phyloP scores from a whole-genome alignment of 1,140 invertebrate species.

The Drosophila funebris region DNA sequence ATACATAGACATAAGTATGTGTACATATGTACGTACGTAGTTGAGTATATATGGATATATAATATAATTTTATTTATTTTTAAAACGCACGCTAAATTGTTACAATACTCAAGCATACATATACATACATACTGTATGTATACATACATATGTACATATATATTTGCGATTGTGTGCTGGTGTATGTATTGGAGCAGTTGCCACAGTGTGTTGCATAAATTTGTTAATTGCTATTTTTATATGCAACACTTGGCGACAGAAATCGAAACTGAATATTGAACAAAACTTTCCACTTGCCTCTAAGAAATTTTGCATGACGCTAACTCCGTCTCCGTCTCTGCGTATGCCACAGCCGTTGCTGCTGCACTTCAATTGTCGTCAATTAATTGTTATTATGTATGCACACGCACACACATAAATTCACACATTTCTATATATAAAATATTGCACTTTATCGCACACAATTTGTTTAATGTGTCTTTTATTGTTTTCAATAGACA shows the following conservation, averaged over 20 bases:
- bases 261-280: slow-evolving; percentile 57
- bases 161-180: background rate
- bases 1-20: background rate
- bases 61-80: slow-evolving; percentile 37
- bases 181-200: slow-evolving; percentile 17
- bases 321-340: background rate
- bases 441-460: slow-evolving; percentile 30
- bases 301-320: slow-evolving; percentile 54
- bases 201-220: slow-evolving; percentile 66
- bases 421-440: slow-evolving; percentile 9
- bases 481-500: slow-evolving; percentile 44
- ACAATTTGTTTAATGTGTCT: slow-evolving; percentile 27
- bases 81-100: slow-evolving; percentile 32
- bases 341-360: background rate
- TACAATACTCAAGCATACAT: slow-evolving; percentile 21
- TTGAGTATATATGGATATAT: background rate
- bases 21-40: background rate
- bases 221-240: slow-evolving; percentile 77
- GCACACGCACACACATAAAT: slow-evolving; percentile 25
- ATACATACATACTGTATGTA: slow-evolving; percentile 19
- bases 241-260: slow-evolving; percentile 52
- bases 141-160: background rate
- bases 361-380: slow-evolving; percentile 72
- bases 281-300: slow-evolving; percentile 74
- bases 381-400: slow-evolving; percentile 68